Conservation (phyloP, 2,797 vertebrate genomes). For the Danio choprae region DNA sequence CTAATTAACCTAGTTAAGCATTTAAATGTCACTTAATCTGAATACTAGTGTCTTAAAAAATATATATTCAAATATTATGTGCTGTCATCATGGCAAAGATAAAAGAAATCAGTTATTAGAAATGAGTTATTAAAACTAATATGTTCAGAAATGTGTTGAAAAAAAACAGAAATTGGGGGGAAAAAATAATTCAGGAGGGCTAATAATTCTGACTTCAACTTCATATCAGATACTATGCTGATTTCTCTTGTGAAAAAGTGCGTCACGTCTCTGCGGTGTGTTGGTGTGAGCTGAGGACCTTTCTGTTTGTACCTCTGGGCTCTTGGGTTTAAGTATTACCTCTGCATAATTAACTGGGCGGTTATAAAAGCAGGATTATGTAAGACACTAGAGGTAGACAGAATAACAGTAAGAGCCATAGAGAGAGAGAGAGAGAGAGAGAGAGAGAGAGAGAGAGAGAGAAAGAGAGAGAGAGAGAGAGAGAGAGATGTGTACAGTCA, state of each 20-base stretch:
- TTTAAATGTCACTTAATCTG: too few species aligned
- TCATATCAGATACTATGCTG: background rate
- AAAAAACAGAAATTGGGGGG: too few species aligned
- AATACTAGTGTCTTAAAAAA: too few species aligned
- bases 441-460: slow-evolving; percentile 40
- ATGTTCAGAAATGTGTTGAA: too few species aligned
- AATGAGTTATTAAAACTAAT: too few species aligned
- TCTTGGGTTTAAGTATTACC: slow-evolving; percentile 52
- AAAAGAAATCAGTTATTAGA: too few species aligned
- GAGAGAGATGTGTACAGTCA: slow-evolving; percentile 13
- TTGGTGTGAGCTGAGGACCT: slow-evolving; percentile 39
- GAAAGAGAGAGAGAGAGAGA: background rate
- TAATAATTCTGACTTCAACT: too few species aligned
- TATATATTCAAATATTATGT: too few species aligned
- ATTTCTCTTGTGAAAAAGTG: background rate
- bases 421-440: slow-evolving; percentile 55
- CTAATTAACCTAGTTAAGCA: too few species aligned
- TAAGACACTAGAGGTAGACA: slow-evolving; percentile 62
- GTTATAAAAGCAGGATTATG: slow-evolving; percentile 73
- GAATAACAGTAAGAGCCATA: background rate
- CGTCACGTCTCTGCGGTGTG: slow-evolving; percentile 35
- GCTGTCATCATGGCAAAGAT: too few species aligned
- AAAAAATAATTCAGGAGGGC: too few species aligned
- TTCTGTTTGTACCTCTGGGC: slow-evolving; percentile 47
- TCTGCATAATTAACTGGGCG: slow-evolving; percentile 67